Percentiles rank a stretch among this genome's conserved stretches.
Evolutionary conservation across 2,888 invertebrate species (phyloP).

Genomic region (Pharmacophagus antenor): DNA sequence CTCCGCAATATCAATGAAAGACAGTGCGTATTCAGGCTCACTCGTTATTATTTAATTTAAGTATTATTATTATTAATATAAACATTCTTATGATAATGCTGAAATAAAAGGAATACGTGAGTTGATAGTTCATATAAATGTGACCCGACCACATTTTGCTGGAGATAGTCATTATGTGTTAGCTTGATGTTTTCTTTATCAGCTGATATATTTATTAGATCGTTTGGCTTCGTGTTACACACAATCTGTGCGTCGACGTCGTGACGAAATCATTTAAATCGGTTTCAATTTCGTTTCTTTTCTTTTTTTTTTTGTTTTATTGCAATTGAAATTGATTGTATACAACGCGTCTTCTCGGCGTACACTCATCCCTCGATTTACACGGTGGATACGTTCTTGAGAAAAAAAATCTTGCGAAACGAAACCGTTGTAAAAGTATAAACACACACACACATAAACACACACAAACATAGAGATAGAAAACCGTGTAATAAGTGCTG

Average conservation of each 20-base stretch:
- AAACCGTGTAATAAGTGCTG: too few relatives aligned
- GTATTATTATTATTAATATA: constrained; percentile 65
- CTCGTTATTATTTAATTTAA: constrained; percentile 43
- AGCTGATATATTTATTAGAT: constrained; percentile 53
- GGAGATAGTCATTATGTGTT: constrained; percentile 59
- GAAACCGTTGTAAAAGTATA: too few relatives aligned
- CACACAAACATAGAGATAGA: too few relatives aligned
- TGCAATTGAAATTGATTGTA: not conserved
- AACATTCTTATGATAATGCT: constrained; percentile 70
- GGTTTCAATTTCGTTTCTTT: not conserved
- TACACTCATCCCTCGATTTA: too few relatives aligned
- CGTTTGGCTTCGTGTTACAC: constrained; percentile 55
- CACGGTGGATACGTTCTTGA: too few relatives aligned
- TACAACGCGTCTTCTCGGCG: too few relatives aligned
- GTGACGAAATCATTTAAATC: constrained; percentile 24
- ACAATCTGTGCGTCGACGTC: constrained; percentile 38
- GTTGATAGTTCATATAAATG: constrained; percentile 67
- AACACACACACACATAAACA: too few relatives aligned
- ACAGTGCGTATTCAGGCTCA: constrained; percentile 27
- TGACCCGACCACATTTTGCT: constrained; percentile 66
- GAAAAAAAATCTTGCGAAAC: too few relatives aligned
- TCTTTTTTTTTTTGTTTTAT: constrained; percentile 32
- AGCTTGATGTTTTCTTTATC: constrained; percentile 66
- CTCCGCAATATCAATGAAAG: constrained; percentile 9
- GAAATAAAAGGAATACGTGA: constrained; percentile 79